phyloP scores from a whole-genome alignment of 2,797 vertebrate species.

The Sternarchorhynchus goeldii region DNA sequence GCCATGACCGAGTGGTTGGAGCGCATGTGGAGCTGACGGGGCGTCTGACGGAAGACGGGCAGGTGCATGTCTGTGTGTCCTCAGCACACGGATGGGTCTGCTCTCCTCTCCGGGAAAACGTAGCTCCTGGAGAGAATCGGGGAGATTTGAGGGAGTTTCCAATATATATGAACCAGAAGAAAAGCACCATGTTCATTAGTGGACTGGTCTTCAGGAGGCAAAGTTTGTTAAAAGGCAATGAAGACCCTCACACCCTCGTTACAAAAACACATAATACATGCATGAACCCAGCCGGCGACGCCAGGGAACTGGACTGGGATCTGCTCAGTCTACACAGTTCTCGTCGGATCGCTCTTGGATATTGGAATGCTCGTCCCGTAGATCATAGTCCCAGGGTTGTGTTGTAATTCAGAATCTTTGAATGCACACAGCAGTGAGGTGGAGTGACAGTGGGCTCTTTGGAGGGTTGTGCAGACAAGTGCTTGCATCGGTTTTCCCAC shows the following conservation, averaged over 20 bases:
- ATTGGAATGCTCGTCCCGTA: constrained; percentile 37
- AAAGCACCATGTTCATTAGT: constrained; percentile 40
- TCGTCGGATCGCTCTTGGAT: neutral
- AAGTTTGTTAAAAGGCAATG: constrained; percentile 36
- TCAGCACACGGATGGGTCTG: neutral
- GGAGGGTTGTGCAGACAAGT: constrained; percentile 47
- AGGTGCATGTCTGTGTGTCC: constrained; percentile 32
- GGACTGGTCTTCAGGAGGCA: constrained; percentile 36
- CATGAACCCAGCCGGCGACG: constrained; percentile 9
- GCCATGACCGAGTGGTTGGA: neutral
- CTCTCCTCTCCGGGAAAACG: neutral
- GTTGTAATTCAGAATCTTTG: constrained; percentile 58
- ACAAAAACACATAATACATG: constrained; percentile 40
- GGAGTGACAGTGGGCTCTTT: constrained; percentile 60
- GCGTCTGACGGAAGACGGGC: constrained; percentile 28
- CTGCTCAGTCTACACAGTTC: neutral
- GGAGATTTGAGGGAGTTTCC: constrained; percentile 32
- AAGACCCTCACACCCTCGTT: constrained; percentile 27
- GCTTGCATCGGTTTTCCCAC: constrained; percentile 60
- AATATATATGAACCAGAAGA: constrained; percentile 14
- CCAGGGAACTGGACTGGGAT: constrained; percentile 34
- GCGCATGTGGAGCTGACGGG: neutral
- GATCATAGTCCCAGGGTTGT: constrained; percentile 48
- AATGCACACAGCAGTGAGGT: constrained; percentile 52
- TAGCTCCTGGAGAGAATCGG: too few relatives aligned